Base-by-base conservation (phyloP, 2,888 invertebrate species). In the Archips xylosteana region DNA sequence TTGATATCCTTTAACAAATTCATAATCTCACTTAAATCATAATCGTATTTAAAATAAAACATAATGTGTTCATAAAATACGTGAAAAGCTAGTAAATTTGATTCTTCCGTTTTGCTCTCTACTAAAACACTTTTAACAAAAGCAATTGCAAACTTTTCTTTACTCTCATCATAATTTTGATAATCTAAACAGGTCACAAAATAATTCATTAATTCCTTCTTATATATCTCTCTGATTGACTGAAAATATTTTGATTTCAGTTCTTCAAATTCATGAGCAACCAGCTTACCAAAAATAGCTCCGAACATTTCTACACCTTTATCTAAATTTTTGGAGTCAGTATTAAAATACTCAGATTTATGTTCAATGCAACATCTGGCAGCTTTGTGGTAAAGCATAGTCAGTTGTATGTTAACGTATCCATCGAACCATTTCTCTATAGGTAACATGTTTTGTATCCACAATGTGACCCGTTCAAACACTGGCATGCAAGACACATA, bases 241-340 rank as follows among this genome's bases (percentile, higher is more conserved):
- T 57, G 15, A 57, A 72, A 72, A 57, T 67, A 67, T 13, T 67
- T 67, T 0, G 3, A 13, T 36, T 23, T 45, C 12, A 72, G 23
- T 39, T 72, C 67, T 47, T 62, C 47, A 57, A 62, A 72, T 51
- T 54, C 72, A 32, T 36, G 67, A 0, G 67, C 67, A 36, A 67
- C 6, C 1, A 62, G 45, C 36, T 67, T 72, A 2, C 72, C 72
- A n/a, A 62, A 67, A 34, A 62, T n/a, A 47, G 9, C 4, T 12
- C 72, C 72, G 39, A 72, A 67, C 67, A 72, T 72, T 10, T 72
- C 72, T 6, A 72, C 57, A 49, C 54, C 72, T 49, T 54, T 71
- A 23, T 67, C 54, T 13, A 72, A 45, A 57, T 72, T 67, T 2
- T 15, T 32, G 2, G 34, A 8, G 36, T 72, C 54, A 13, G 23